These are phyloP conservation scores for Coendou prehensilis DNA, from an alignment of 2,797 vertebrate species.

Conservation along the genomic window DNA sequence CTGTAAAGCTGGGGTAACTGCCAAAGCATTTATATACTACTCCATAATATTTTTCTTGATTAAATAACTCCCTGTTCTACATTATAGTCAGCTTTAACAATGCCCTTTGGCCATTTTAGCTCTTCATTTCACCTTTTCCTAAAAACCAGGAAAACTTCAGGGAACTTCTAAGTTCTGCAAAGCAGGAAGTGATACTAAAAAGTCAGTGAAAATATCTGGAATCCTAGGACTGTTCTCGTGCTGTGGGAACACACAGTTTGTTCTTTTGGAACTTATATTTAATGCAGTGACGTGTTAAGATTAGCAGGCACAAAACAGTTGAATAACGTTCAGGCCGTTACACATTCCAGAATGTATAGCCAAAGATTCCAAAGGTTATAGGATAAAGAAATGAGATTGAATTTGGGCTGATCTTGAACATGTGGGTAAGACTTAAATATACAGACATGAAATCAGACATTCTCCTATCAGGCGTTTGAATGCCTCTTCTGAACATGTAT, in stretches of 20 bases:
- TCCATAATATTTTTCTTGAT: neutral
- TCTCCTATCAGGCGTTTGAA: conserved; percentile 9
- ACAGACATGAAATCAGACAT: neutral
- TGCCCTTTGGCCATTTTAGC: neutral
- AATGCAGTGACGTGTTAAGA: neutral
- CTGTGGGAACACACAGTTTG: neutral
- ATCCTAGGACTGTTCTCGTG: neutral
- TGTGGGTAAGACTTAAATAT: neutral
- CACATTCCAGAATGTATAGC: neutral
- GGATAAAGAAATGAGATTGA: conserved; percentile 16
- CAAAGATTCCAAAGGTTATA: neutral
- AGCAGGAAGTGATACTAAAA: conserved; percentile 22
- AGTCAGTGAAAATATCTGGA: conserved; percentile 1
- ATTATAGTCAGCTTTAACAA: neutral
- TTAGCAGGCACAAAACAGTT: neutral
- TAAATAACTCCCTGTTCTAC: neutral
- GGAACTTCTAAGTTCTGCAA: conserved; percentile 11
- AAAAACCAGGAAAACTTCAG: conserved; percentile 48
- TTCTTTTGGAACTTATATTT: conserved; percentile 11
- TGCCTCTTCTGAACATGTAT: conserved; percentile 26
- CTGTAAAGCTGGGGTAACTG: neutral
- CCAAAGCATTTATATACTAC: conserved; percentile 21
- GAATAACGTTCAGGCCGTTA: neutral
- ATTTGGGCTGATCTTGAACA: conserved; percentile 1
- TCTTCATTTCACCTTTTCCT: neutral